Evolutionary conservation across 2,113 vertebrate genomes (phyloP).

Genomic region (Canis aureus): DNA sequence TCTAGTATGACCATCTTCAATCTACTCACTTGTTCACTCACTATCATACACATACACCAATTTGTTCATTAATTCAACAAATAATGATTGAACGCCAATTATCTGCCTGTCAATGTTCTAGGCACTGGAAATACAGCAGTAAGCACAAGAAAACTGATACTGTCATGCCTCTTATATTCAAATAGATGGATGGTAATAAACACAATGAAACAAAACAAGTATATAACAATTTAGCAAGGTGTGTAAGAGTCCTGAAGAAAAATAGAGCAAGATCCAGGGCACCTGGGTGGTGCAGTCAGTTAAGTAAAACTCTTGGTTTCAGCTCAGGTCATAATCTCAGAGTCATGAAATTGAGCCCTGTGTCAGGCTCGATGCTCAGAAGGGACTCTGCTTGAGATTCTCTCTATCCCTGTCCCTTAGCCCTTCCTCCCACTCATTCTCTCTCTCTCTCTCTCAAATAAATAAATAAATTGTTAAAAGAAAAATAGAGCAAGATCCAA

Average conservation of each 20-base stretch:
- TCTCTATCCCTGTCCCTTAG: neutral
- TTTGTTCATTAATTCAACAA: slow-evolving; percentile 8
- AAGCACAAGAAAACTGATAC: neutral
- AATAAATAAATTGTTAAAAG: neutral
- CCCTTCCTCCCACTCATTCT: fast-evolving
- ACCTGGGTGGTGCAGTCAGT: neutral
- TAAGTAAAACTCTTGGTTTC: neutral
- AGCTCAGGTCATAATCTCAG: neutral
- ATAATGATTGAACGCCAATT: neutral
- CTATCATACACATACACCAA: neutral
- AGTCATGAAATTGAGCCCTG: neutral
- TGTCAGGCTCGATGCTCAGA: neutral
- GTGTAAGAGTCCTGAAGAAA: neutral
- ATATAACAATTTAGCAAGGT: neutral
- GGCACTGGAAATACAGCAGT: neutral
- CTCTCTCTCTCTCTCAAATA: neutral
- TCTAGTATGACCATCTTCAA: neutral
- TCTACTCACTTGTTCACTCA: neutral
- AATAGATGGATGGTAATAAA: neutral
- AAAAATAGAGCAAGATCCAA: neutral
- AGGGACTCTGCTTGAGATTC: neutral
- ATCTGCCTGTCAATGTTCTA: neutral
- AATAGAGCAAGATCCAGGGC: neutral
- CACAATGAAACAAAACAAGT: neutral
- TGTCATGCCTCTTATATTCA: neutral